Evolutionary conservation across 1,140 invertebrate genomes (phyloP).

Genomic region (Holotrichia oblita): DNA sequence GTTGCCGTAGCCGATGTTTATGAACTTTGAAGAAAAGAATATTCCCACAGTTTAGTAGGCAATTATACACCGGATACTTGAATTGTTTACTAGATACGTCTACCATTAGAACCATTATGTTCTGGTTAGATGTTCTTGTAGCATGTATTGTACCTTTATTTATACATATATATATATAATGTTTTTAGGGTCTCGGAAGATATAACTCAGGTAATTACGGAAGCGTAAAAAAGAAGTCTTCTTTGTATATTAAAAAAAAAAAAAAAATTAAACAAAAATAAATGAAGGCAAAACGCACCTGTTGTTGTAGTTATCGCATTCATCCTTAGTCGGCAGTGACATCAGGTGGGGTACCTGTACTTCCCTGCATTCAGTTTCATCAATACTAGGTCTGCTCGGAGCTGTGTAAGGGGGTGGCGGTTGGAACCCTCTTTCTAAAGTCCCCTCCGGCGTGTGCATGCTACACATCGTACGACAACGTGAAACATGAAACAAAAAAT

Average conservation of each 20-base stretch:
- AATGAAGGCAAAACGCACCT: constrained; percentile 48
- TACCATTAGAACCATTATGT: not conserved
- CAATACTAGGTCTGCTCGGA: constrained; percentile 39
- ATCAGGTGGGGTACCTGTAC: constrained; percentile 44
- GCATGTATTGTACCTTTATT: too few relatives aligned
- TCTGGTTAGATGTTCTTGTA: not conserved
- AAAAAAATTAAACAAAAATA: not conserved
- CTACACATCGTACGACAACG: constrained; percentile 42
- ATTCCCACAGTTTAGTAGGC: constrained; percentile 37
- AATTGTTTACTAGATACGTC: constrained; percentile 31
- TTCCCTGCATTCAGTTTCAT: constrained; percentile 24
- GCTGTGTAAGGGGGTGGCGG: constrained; percentile 49
- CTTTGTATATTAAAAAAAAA: not conserved
- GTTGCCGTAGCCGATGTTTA: not conserved
- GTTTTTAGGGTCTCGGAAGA: too few relatives aligned
- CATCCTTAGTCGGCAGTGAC: constrained; percentile 49
- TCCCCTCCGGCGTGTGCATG: constrained; percentile 59
- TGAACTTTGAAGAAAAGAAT: constrained; percentile 35
- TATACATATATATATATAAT: too few relatives aligned
- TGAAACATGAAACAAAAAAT: not conserved
- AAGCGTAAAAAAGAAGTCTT: not conserved
- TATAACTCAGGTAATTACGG: not conserved
- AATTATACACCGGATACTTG: constrained; percentile 35
- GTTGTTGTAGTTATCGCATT: constrained; percentile 52
- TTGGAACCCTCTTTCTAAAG: constrained; percentile 53